A percentile compares a stretch with the other conserved stretches of the same genome.
phyloP scores from a whole-genome alignment of 2,888 invertebrate species.

The Cerastoderma edule region DNA sequence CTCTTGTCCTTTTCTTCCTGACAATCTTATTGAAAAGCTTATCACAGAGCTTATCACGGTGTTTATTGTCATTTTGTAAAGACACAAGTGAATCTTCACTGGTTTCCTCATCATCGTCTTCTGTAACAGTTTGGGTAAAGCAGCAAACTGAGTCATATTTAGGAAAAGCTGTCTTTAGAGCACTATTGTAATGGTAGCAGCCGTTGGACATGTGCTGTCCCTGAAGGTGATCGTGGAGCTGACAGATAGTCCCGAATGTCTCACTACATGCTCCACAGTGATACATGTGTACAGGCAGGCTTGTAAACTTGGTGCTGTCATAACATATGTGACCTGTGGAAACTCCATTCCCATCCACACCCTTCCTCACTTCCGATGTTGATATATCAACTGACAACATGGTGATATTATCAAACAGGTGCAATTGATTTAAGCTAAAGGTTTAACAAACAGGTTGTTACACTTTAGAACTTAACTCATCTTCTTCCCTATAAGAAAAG shows the following conservation, averaged over 20 bases:
- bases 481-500: too few species aligned
- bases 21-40: too few species aligned
- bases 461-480: too few species aligned
- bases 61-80: not conserved
- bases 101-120: conserved; percentile 2
- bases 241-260: conserved; percentile 43
- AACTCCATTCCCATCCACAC: too few species aligned
- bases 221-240: conserved; percentile 42
- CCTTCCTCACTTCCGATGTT: too few species aligned
- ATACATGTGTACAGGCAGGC: not conserved
- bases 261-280: conserved; percentile 42
- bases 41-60: too few species aligned
- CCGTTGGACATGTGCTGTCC: conserved; percentile 34
- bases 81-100: not conserved
- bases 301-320: too few species aligned
- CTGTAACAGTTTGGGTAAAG: conserved; percentile 38
- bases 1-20: not conserved
- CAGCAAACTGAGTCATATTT: conserved; percentile 48
- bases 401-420: too few species aligned
- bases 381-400: too few species aligned
- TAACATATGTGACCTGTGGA: too few species aligned
- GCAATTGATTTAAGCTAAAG: too few species aligned
- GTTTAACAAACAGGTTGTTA: too few species aligned
- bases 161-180: conserved; percentile 41
- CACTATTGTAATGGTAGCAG: conserved; percentile 47